Percentiles rank a stretch among this genome's conserved stretches.
Conservation (phyloP, 2,113 vertebrate species). For the Craseonycteris thonglongyai region DNA sequence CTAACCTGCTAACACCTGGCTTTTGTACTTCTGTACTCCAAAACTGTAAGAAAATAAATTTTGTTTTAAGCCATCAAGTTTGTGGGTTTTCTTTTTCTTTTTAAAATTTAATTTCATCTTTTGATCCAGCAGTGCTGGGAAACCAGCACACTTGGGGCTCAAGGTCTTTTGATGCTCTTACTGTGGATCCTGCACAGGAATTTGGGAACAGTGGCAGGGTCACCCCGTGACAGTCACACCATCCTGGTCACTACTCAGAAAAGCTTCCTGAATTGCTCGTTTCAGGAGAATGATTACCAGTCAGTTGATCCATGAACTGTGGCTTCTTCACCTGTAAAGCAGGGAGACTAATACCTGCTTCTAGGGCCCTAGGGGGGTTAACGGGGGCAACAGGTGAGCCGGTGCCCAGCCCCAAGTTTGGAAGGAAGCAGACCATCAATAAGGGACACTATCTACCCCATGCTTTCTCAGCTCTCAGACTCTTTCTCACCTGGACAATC, state of each 20-base stretch:
- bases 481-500: background rate
- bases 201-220: background rate
- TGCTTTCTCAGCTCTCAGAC: background rate
- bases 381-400: rapidly evolving
- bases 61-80: too few relatives aligned
- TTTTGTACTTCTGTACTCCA: too few relatives aligned
- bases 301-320: background rate
- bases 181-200: background rate
- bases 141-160: background rate
- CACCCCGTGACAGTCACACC: background rate
- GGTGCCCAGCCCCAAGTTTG: background rate
- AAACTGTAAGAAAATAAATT: too few relatives aligned
- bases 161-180: background rate
- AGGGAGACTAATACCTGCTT: background rate
- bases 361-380: background rate
- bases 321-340: background rate
- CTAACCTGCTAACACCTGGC: background rate
- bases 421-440: background rate
- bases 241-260: background rate
- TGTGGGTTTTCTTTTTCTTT: too few relatives aligned
- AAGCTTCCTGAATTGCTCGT: background rate
- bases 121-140: background rate
- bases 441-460: background rate
- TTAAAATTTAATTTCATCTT: too few relatives aligned
- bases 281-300: background rate